Percentiles rank a stretch among this genome's conserved stretches.
Conservation (phyloP, 2,888 invertebrate genomes). For the Argyresthia goedartella region DNA sequence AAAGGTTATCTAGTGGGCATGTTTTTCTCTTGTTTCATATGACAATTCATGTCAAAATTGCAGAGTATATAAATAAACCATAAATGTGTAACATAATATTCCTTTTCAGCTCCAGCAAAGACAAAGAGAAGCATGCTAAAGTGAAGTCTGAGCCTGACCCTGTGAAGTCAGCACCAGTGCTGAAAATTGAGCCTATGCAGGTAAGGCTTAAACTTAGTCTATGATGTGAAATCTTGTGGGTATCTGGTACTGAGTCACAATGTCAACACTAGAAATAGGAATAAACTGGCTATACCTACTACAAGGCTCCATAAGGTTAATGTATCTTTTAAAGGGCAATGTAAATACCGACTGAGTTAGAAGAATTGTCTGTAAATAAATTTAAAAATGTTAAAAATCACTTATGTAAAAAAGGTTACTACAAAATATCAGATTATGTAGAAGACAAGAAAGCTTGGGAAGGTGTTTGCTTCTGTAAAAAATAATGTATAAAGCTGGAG, state of each 20-base stretch:
- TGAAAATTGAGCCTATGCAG: constrained; percentile 56
- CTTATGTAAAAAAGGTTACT: no score
- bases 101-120: constrained; percentile 26
- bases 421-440: no score
- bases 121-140: constrained; percentile 40
- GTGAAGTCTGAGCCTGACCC: constrained; percentile 35
- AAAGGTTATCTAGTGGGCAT: not conserved
- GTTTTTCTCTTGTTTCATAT: not conserved
- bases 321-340: no score
- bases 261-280: not conserved
- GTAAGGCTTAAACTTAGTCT: constrained; percentile 23
- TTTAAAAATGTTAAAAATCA: no score
- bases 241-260: not conserved
- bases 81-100: not conserved
- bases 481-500: no score
- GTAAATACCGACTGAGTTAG: no score
- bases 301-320: no score
- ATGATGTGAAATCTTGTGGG: not conserved
- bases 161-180: constrained; percentile 25
- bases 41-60: not conserved
- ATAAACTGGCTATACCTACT: no score
- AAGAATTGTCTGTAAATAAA: no score
- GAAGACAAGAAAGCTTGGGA: no score
- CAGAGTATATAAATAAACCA: not conserved
- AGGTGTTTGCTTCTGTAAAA: no score